These are phyloP conservation scores for Oreochromis mossambicus DNA, from an alignment of 2,797 vertebrate genomes.

Conservation along the genomic window DNA sequence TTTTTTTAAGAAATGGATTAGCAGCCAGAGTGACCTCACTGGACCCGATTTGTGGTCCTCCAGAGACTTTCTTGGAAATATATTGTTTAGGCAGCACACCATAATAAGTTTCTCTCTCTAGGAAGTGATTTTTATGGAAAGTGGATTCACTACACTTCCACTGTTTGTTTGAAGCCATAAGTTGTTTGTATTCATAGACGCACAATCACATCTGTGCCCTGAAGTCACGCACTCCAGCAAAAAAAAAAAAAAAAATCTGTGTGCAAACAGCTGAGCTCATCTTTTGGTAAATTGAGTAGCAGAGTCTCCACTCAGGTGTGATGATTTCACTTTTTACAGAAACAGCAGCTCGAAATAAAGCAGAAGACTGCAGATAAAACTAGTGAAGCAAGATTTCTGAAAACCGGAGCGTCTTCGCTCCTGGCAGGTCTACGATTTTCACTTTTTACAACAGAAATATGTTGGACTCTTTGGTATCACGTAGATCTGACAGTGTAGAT, in stretches of 20 bases:
- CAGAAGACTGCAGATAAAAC: neutral
- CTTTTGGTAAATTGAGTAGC: neutral
- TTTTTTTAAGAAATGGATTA: neutral
- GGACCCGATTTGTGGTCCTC: neutral
- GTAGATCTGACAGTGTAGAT: neutral
- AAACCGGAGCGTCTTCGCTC: neutral
- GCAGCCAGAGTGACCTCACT: neutral
- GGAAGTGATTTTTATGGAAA: neutral
- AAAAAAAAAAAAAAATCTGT: neutral
- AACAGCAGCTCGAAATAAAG: neutral
- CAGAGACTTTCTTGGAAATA: neutral
- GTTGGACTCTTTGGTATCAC: neutral
- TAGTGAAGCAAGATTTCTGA: neutral
- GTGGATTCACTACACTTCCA: neutral
- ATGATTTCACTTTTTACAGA: neutral
- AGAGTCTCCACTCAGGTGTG: neutral
- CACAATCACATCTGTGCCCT: neutral
- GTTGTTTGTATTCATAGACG: neutral
- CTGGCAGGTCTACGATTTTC: neutral
- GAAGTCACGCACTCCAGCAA: neutral
- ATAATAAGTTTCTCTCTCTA: neutral
- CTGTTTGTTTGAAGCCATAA: neutral
- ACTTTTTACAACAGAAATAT: neutral
- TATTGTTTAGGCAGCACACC: neutral
- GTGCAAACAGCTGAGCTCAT: conserved; percentile 9